Conservation (phyloP, 2,113 vertebrate species). For the Apistogramma diplotaenia region DNA sequence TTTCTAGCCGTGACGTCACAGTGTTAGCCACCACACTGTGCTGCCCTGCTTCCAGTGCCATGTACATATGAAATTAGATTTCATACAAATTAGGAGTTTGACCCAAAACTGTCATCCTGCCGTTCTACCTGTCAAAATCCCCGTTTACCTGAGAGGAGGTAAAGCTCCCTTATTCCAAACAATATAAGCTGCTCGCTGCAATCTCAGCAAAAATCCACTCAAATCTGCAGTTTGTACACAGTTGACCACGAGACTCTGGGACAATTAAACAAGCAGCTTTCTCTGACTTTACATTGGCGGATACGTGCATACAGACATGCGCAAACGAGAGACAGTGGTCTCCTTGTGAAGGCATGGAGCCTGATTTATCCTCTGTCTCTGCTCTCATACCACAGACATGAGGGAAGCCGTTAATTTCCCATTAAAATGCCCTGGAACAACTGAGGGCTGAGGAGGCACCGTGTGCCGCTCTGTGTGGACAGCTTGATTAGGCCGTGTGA, state of each 20-base stretch:
- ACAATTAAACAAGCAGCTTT: not conserved
- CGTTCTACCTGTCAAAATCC: not conserved
- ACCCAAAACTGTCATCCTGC: not conserved
- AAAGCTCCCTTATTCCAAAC: not conserved
- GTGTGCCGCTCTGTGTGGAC: conserved; percentile 13
- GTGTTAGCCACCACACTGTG: not conserved
- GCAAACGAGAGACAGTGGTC: not conserved
- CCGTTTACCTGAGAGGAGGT: not conserved
- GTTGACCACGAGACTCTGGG: not conserved
- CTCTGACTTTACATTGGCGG: not conserved
- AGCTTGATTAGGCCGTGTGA: conserved; percentile 35
- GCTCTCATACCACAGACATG: conserved; percentile 47
- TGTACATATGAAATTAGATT: not conserved
- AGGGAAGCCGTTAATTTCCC: conserved; percentile 68
- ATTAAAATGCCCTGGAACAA: conserved; percentile 72
- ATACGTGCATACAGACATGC: not conserved
- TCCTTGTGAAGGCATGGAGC: conserved; percentile 51
- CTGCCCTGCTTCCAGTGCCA: not conserved
- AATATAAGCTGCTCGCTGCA: not conserved
- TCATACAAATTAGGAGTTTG: not conserved
- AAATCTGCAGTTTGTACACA: not conserved
- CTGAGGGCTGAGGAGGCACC: conserved; percentile 30
- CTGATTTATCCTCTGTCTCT: conserved; percentile 66
- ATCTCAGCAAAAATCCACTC: not conserved
- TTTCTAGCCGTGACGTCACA: not conserved